A percentile compares a stretch with the other conserved stretches of the same genome.
Evolutionary conservation across 2,113 vertebrate species (phyloP).

Genomic region (Entelurus aequoreus): DNA sequence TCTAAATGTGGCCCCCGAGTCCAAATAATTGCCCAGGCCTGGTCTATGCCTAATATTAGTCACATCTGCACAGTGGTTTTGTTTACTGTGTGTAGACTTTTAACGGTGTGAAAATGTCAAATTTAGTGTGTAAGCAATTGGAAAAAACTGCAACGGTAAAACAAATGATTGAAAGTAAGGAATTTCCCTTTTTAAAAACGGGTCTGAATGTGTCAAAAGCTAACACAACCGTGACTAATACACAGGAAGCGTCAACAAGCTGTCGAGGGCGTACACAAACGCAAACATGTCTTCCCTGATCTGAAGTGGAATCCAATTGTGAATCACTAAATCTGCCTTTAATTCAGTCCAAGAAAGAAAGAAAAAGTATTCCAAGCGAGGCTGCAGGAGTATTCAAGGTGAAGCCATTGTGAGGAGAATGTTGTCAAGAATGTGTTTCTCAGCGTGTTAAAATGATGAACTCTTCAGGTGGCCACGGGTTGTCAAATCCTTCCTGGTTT

Average conservation of each 20-base stretch:
- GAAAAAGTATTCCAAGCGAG: background rate
- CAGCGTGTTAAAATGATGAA: background rate
- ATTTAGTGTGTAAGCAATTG: too few relatives aligned
- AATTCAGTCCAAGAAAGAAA: background rate
- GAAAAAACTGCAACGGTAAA: too few relatives aligned
- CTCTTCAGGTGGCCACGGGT: too few relatives aligned
- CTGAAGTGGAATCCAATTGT: background rate
- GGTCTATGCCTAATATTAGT: too few relatives aligned
- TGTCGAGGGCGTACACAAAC: background rate
- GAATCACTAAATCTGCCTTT: background rate
- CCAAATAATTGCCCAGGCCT: too few relatives aligned
- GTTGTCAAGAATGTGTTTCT: background rate
- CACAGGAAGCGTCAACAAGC: background rate
- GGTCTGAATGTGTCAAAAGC: background rate
- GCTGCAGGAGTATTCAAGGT: slow-evolving; percentile 1
- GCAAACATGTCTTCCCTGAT: background rate
- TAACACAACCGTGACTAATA: background rate
- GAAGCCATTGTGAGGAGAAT: background rate
- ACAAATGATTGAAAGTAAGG: too few relatives aligned
- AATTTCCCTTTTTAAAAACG: background rate
- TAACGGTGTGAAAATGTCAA: too few relatives aligned
- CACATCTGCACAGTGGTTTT: too few relatives aligned
- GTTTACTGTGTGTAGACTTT: too few relatives aligned
- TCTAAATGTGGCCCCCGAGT: too few relatives aligned
- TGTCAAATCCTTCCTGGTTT: too few relatives aligned